A percentile compares a stretch with the other conserved stretches of the same genome.
Conservation (phyloP, 2,113 vertebrate genomes). For the Boleophthalmus pectinirostris region DNA sequence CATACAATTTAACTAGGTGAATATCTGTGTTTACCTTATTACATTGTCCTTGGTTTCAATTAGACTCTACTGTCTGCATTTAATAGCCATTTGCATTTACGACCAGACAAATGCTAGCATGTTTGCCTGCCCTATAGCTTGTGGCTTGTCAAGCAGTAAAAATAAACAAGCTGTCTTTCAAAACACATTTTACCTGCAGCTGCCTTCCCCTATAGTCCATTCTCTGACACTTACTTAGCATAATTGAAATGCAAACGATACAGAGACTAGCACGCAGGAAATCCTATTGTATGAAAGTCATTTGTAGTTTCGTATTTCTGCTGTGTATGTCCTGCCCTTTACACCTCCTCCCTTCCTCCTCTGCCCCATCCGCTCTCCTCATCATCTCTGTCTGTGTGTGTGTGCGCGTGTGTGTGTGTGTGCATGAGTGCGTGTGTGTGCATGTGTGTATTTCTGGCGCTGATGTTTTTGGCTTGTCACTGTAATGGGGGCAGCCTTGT, state of each 20-base stretch:
- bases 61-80: background rate
- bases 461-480: slow-evolving; percentile 74
- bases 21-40: background rate
- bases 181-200: slow-evolving; percentile 9
- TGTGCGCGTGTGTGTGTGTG: slow-evolving; percentile 37
- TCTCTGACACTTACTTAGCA: slow-evolving; percentile 2
- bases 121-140: background rate
- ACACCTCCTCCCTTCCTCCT: slow-evolving; percentile 17
- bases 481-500: slow-evolving; percentile 73
- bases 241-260: background rate
- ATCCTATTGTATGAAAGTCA: slow-evolving; percentile 12
- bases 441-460: slow-evolving; percentile 43
- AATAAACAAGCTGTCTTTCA: slow-evolving; percentile 20
- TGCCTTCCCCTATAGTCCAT: background rate
- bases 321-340: slow-evolving; percentile 34
- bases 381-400: slow-evolving; percentile 52
- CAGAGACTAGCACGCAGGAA: background rate
- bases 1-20: background rate
- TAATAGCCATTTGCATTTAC: background rate
- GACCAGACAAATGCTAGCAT: background rate
- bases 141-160: slow-evolving; percentile 9
- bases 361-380: slow-evolving; percentile 42
- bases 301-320: slow-evolving; percentile 19
- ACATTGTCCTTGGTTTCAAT: background rate
- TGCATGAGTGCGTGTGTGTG: slow-evolving; percentile 25